Evolutionary conservation across 2,113 vertebrate species (phyloP).

Genomic region (Scalopus aquaticus): DNA sequence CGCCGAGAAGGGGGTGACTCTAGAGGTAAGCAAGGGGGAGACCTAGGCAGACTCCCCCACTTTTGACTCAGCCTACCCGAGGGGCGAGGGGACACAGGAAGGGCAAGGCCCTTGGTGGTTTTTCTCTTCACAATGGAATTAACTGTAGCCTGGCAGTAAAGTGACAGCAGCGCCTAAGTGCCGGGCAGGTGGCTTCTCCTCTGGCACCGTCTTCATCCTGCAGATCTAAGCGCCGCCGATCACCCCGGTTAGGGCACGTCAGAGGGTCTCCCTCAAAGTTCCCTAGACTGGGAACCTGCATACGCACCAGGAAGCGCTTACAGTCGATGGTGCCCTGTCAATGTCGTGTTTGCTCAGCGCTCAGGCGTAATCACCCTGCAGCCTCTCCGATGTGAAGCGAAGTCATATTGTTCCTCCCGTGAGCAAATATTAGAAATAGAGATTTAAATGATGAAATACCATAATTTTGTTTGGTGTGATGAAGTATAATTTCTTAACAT

Average conservation of each 20-base stretch:
- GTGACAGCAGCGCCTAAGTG: slow-evolving; percentile 75
- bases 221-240: slow-evolving; percentile 79
- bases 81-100: background rate
- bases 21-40: background rate
- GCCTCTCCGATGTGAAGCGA: slow-evolving; percentile 57
- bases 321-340: slow-evolving; percentile 78
- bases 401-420: slow-evolving; percentile 64
- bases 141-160: background rate
- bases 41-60: background rate
- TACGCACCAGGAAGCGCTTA: slow-evolving; percentile 71
- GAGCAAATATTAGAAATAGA: slow-evolving; percentile 58
- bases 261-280: slow-evolving; percentile 79
- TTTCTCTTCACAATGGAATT: background rate
- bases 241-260: slow-evolving; percentile 75
- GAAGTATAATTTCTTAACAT: background rate
- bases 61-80: background rate
- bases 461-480: slow-evolving; percentile 29
- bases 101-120: slow-evolving; percentile 49
- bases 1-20: background rate
- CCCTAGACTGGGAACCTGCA: slow-evolving; percentile 65
- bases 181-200: slow-evolving; percentile 78
- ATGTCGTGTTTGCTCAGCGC: slow-evolving; percentile 82
- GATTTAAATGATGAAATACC: slow-evolving; percentile 55
- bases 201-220: slow-evolving; percentile 80
- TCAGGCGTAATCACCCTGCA: slow-evolving; percentile 77